These are phyloP conservation scores for Lymantria dispar DNA, from an alignment of 2,888 invertebrate species.

Conservation along the genomic window DNA sequence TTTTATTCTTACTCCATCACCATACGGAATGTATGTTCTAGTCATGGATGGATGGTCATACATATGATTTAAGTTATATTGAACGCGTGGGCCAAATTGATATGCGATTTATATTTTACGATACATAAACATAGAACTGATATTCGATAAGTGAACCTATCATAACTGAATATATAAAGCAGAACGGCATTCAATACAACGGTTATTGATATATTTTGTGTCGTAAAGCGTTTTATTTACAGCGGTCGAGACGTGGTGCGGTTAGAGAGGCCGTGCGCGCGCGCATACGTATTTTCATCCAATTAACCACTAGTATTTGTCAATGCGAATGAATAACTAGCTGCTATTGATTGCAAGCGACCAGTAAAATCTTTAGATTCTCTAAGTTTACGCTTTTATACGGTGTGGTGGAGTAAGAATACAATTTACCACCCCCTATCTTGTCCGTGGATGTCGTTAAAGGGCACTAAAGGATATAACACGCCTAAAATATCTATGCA, in stretches of 20 bases:
- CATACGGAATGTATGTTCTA: too few relatives aligned
- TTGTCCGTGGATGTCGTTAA: too few relatives aligned
- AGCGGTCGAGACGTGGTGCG: constrained; percentile 41
- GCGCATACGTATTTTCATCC: constrained; percentile 50
- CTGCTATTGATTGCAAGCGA: constrained; percentile 38
- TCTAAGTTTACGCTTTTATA: constrained; percentile 11
- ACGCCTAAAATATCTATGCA: too few relatives aligned
- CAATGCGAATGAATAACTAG: constrained; percentile 56
- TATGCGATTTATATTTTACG: neutral
- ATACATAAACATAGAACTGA: constrained; percentile 20
- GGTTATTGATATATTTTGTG: constrained; percentile 60
- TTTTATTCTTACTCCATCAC: too few relatives aligned
- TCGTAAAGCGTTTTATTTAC: constrained; percentile 70
- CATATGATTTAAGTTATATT: too few relatives aligned
- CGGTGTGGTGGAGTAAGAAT: too few relatives aligned
- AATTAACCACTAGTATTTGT: constrained; percentile 68
- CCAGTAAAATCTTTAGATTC: constrained; percentile 29
- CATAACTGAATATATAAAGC: constrained; percentile 36
- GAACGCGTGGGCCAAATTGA: neutral
- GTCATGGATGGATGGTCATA: too few relatives aligned
- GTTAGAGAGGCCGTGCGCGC: constrained; percentile 13
- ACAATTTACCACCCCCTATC: too few relatives aligned
- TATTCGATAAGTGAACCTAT: constrained; percentile 31
- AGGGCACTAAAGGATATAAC: too few relatives aligned
- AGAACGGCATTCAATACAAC: constrained; percentile 53